These are phyloP conservation scores for Acestrorhynchus altus DNA, from an alignment of 2,797 vertebrate species.

Conservation along the genomic window DNA sequence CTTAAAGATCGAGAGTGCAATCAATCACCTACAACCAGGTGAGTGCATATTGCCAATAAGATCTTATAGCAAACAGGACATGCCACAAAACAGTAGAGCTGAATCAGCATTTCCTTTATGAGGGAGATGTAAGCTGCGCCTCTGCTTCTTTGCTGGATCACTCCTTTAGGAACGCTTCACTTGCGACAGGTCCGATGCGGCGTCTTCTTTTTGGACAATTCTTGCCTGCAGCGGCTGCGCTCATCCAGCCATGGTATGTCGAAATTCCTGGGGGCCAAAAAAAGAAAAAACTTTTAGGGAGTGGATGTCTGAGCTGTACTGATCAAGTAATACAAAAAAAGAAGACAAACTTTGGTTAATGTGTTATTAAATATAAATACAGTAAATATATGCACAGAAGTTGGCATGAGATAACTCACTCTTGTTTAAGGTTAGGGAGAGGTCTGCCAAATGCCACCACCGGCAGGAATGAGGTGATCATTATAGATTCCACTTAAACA, in stretches of 20 bases:
- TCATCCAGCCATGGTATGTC: constrained; percentile 87
- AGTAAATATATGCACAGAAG: neutral
- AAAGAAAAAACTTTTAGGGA: neutral
- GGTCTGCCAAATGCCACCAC: constrained; percentile 86
- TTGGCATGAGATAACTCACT: constrained; percentile 73
- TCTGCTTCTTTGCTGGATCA: neutral
- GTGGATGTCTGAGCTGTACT: neutral
- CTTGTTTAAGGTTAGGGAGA: constrained; percentile 83
- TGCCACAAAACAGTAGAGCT: constrained; percentile 5
- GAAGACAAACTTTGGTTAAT: neutral
- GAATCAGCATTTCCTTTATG: constrained; percentile 16
- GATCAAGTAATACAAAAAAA: neutral
- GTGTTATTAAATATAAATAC: neutral
- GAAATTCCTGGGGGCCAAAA: constrained; percentile 74
- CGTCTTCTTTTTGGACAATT: constrained; percentile 86
- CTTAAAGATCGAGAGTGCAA: constrained; percentile 37
- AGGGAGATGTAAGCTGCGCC: neutral
- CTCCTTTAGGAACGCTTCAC: constrained; percentile 59
- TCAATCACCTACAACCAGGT: constrained; percentile 29
- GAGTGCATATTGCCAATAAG: constrained; percentile 15
- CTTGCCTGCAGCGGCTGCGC: constrained; percentile 78
- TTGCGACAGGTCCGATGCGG: constrained; percentile 86
- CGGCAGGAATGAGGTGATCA: constrained; percentile 86
- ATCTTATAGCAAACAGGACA: constrained; percentile 13
- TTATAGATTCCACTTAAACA: constrained; percentile 81